Evolutionary conservation across 2,797 vertebrate species (phyloP).

Genomic region (Meriones psammophilus): DNA sequence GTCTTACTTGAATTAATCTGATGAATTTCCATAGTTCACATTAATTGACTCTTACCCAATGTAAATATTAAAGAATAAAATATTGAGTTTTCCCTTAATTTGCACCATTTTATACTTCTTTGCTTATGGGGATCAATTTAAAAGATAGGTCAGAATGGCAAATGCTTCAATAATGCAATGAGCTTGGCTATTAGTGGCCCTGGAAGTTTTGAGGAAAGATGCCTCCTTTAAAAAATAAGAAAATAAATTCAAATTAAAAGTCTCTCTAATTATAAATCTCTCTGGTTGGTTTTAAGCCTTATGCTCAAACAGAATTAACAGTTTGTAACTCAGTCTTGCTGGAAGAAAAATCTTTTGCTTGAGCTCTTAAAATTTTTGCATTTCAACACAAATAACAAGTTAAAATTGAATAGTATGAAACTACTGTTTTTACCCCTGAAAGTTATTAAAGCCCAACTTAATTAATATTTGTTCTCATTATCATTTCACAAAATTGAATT

Average conservation of each 20-base stretch:
- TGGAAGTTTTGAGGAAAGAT: background rate
- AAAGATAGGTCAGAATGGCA: background rate
- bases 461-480: background rate
- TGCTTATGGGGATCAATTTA: background rate
- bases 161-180: background rate
- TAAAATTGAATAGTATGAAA: background rate
- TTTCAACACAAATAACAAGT: background rate
- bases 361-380: background rate
- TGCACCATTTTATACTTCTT: background rate
- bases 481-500: slow-evolving; percentile 5
- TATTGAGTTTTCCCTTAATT: slow-evolving; percentile 48
- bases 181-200: background rate
- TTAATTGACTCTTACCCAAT: slow-evolving; percentile 25
- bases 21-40: slow-evolving; percentile 6
- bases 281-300: slow-evolving; percentile 31
- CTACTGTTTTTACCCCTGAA: background rate
- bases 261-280: background rate
- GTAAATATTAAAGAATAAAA: slow-evolving; percentile 39
- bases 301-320: slow-evolving; percentile 30
- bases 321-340: background rate
- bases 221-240: background rate
- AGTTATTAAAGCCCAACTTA: slow-evolving; percentile 30
- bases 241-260: slow-evolving; percentile 16
- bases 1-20: slow-evolving; percentile 30
- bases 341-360: background rate